phyloP scores from a whole-genome alignment of 2,888 invertebrate genomes.

The Pheosia tremula region DNA sequence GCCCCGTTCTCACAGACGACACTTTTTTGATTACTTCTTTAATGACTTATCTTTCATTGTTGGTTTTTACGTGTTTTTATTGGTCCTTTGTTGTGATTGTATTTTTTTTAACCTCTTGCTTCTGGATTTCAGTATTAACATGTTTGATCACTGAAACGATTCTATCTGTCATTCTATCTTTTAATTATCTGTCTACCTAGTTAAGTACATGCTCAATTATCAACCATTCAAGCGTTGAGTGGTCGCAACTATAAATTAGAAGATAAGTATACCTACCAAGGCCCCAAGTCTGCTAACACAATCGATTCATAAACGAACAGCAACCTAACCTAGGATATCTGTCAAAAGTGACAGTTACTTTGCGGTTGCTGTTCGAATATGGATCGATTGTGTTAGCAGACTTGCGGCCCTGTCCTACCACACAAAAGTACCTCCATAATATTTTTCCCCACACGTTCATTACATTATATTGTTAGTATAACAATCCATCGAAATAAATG shows the following conservation, averaged over 20 bases:
- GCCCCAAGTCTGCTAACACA: no score
- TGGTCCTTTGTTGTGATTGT: neutral
- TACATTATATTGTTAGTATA: no score
- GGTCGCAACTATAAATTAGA: neutral
- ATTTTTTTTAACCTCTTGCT: neutral
- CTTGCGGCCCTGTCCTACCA: no score
- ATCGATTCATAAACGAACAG: no score
- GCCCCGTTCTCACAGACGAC: constrained; percentile 33
- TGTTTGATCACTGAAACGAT: neutral
- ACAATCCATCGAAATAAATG: no score
- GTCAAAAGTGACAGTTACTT: no score
- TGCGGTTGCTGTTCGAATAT: no score
- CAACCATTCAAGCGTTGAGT: neutral
- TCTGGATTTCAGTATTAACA: neutral
- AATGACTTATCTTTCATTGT: no score
- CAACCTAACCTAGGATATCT: no score
- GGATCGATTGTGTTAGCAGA: no score
- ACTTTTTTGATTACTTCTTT: constrained; percentile 9
- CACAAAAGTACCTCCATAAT: no score
- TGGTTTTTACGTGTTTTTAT: constrained; percentile 8
- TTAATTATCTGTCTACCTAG: neutral
- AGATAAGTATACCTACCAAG: neutral
- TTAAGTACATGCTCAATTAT: neutral
- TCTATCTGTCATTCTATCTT: neutral
- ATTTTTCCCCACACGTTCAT: no score